Percentiles rank a stretch among this genome's conserved stretches.
Evolutionary conservation across 2,113 vertebrate species (phyloP).

Genomic region (Vulpes lagopus): DNA sequence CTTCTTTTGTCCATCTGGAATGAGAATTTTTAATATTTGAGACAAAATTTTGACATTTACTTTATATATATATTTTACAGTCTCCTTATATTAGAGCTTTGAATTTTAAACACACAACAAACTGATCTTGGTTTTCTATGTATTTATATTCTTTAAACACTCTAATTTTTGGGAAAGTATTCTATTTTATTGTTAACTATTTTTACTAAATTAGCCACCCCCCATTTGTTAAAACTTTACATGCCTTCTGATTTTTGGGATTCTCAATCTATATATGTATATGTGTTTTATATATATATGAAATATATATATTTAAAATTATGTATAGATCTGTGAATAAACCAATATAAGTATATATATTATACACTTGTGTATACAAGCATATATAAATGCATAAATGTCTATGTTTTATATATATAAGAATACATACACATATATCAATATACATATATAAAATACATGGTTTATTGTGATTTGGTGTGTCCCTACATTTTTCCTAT

Average conservation of each 20-base stretch:
- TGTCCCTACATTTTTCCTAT: conserved; percentile 30
- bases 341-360: neutral
- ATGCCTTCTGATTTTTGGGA: neutral
- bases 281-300: neutral
- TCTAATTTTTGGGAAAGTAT: neutral
- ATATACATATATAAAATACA: neutral
- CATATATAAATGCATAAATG: neutral
- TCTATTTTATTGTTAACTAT: conserved; percentile 31
- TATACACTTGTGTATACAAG: neutral
- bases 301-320: neutral
- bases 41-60: neutral
- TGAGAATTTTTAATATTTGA: neutral
- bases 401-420: neutral
- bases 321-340: neutral
- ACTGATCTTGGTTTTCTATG: neutral
- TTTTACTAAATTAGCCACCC: neutral
- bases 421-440: neutral
- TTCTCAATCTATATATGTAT: neutral
- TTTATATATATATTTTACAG: neutral
- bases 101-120: neutral
- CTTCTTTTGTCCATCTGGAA: neutral
- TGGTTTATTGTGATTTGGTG: neutral
- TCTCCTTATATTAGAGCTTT: neutral
- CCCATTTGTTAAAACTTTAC: neutral
- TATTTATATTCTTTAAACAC: neutral